These are phyloP conservation scores for Lagopus muta DNA, from an alignment of 2,113 vertebrate species.

Conservation along the genomic window DNA sequence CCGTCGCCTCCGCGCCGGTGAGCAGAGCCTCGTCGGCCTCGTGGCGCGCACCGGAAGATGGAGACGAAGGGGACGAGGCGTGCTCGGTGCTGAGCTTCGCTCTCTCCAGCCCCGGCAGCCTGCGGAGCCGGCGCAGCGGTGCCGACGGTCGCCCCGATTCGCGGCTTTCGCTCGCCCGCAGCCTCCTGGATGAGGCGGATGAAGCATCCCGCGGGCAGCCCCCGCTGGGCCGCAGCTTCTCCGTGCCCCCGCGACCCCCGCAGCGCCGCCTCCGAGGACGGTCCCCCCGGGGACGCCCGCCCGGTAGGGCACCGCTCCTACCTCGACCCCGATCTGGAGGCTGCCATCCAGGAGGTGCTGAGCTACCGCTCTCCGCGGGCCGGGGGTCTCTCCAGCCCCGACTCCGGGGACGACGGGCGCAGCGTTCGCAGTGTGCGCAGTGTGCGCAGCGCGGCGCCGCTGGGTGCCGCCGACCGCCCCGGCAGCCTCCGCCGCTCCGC, in stretches of 20 bases:
- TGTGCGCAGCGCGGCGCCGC: slow-evolving; percentile 54
- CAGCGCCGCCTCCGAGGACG: slow-evolving; percentile 52
- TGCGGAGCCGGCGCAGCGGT: slow-evolving; percentile 75
- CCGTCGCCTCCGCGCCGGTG: slow-evolving; percentile 73
- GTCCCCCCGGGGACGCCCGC: slow-evolving; percentile 66
- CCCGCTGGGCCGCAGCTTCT: slow-evolving; percentile 86
- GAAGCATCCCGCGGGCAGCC: slow-evolving; percentile 84
- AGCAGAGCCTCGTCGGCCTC: slow-evolving; percentile 82
- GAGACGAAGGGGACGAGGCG: slow-evolving; percentile 78
- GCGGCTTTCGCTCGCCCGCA: slow-evolving; percentile 81
- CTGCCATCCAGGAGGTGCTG: slow-evolving; percentile 93
- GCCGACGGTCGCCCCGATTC: slow-evolving; percentile 81
- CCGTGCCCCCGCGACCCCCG: slow-evolving; percentile 87
- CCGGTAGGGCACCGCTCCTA: slow-evolving; percentile 85
- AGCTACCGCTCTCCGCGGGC: slow-evolving; percentile 87
- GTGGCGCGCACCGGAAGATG: slow-evolving; percentile 74
- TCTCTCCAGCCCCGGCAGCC: slow-evolving; percentile 78
- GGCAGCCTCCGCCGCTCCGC: slow-evolving; percentile 85
- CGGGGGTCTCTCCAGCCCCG: slow-evolving; percentile 83
- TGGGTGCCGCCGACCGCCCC: slow-evolving; percentile 32
- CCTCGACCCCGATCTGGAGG: slow-evolving; percentile 94
- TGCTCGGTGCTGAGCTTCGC: slow-evolving; percentile 85
- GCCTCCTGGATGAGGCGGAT: slow-evolving; percentile 85
- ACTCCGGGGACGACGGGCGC: slow-evolving; percentile 81
- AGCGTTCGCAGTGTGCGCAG: slow-evolving; percentile 71